Percentiles rank a stretch among this genome's conserved stretches.
These are phyloP conservation scores for Lithophane leautieri DNA, from an alignment of 2,888 invertebrate genomes.

Conservation along the genomic window DNA sequence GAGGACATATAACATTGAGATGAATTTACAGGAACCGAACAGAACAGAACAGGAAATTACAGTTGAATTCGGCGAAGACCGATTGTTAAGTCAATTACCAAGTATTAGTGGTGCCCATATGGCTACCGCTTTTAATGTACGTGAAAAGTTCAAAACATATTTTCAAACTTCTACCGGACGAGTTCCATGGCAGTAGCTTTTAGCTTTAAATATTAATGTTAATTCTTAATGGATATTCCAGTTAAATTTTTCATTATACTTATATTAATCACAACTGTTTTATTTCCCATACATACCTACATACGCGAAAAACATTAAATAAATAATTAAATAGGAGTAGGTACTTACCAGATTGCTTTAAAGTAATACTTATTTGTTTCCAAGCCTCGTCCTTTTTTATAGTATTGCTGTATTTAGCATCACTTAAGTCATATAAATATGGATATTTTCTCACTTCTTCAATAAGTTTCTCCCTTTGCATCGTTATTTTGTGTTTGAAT, in stretches of 20 bases:
- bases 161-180: constrained; percentile 59
- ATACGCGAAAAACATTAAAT: constrained; percentile 46
- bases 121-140: constrained; percentile 55
- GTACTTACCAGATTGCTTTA: constrained; percentile 53
- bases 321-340: constrained; percentile 52
- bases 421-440: constrained; percentile 60
- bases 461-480: constrained; percentile 51
- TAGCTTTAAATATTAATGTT: constrained; percentile 49
- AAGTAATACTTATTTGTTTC: constrained; percentile 54
- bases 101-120: constrained; percentile 49
- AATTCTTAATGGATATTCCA: constrained; percentile 48
- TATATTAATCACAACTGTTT: constrained; percentile 52
- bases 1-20: constrained; percentile 58
- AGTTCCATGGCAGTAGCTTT: constrained; percentile 55
- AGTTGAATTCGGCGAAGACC: constrained; percentile 59
- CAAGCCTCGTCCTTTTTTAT: constrained; percentile 60
- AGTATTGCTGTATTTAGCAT: constrained; percentile 51
- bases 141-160: constrained; percentile 58
- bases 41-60: constrained; percentile 55
- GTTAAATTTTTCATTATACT: constrained; percentile 47
- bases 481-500: constrained; percentile 57
- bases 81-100: constrained; percentile 58
- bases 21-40: constrained; percentile 58
- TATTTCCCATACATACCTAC: constrained; percentile 54
- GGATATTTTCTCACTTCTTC: constrained; percentile 65